Evolutionary conservation across 2,888 invertebrate genomes (phyloP).

Genomic region (Macaria notata): DNA sequence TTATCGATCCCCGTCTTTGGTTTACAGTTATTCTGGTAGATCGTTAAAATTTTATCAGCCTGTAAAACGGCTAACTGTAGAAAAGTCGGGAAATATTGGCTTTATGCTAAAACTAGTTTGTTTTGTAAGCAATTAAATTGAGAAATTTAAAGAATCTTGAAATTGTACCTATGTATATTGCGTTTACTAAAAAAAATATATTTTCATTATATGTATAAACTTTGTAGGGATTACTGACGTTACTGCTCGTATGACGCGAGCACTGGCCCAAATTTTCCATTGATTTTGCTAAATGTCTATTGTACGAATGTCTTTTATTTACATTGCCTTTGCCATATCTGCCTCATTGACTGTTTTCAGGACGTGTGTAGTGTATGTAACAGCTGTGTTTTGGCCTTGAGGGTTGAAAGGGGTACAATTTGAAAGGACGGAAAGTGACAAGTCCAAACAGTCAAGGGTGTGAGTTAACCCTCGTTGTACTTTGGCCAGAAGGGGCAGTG

Average conservation of each 20-base stretch:
- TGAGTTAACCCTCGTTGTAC: constrained; percentile 44
- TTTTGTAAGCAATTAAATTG: too few relatives aligned
- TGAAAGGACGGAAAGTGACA: constrained; percentile 1
- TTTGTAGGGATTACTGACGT: not conserved
- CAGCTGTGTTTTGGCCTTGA: constrained; percentile 10
- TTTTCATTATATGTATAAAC: not conserved
- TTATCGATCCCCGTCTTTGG: constrained; percentile 8
- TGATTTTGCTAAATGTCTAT: too few relatives aligned
- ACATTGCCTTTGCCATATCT: too few relatives aligned
- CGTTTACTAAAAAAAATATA: too few relatives aligned
- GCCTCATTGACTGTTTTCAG: not conserved
- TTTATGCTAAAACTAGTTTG: too few relatives aligned
- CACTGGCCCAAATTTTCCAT: not conserved
- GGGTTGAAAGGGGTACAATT: too few relatives aligned
- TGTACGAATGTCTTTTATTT: too few relatives aligned
- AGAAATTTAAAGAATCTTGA: too few relatives aligned
- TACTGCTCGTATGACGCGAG: constrained; percentile 1
- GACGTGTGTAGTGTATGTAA: not conserved
- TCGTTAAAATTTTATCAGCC: too few relatives aligned
- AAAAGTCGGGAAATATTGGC: too few relatives aligned
- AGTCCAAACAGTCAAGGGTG: constrained; percentile 3
- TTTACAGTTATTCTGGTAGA: not conserved
- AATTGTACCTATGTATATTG: too few relatives aligned
- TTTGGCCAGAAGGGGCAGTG: constrained; percentile 63
- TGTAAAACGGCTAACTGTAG: too few relatives aligned